A percentile compares a stretch with the other conserved stretches of the same genome.
These are phyloP conservation scores for Spea bombifrons DNA, from an alignment of 2,113 vertebrate species.

Conservation along the genomic window DNA sequence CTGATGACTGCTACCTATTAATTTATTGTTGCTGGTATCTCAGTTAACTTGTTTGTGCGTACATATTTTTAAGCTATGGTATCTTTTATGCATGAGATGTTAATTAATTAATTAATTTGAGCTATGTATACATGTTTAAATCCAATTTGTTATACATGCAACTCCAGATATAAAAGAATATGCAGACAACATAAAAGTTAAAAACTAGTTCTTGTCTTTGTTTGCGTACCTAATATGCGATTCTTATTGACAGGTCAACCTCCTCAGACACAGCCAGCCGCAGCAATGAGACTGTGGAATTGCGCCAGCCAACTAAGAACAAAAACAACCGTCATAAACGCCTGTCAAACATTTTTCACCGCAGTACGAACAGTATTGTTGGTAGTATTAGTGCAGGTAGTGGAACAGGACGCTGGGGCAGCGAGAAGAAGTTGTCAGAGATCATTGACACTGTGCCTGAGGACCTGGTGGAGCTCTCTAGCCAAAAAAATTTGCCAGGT, in stretches of 20 bases:
- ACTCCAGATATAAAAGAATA: too few relatives aligned
- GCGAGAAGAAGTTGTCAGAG: slow-evolving; percentile 72
- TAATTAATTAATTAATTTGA: background rate
- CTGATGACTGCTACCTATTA: too few relatives aligned
- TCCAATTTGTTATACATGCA: too few relatives aligned
- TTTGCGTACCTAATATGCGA: background rate
- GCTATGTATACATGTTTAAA: too few relatives aligned
- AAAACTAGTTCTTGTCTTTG: too few relatives aligned
- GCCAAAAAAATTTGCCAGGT: slow-evolving; percentile 53
- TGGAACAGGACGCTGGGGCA: slow-evolving; percentile 77
- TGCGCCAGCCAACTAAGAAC: slow-evolving; percentile 58
- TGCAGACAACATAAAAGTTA: too few relatives aligned
- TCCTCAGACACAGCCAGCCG: slow-evolving; percentile 67
- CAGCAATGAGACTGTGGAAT: slow-evolving; percentile 63
- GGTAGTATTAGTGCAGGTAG: slow-evolving; percentile 54
- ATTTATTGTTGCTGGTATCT: too few relatives aligned
- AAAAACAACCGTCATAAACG: slow-evolving; percentile 77
- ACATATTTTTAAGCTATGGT: too few relatives aligned
- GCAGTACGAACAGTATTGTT: slow-evolving; percentile 50
- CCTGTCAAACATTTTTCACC: slow-evolving; percentile 84
- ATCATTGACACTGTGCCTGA: slow-evolving; percentile 58
- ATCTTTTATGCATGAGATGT: too few relatives aligned
- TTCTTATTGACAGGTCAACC: slow-evolving; percentile 60
- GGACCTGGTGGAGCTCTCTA: slow-evolving; percentile 51
- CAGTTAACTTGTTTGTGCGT: too few relatives aligned